These are phyloP conservation scores for Aurelia aurita complex sp. Pacific DNA, from an alignment of 30 jellyfish, hydroid and myxozoan genomes.

Conservation along the genomic window DNA sequence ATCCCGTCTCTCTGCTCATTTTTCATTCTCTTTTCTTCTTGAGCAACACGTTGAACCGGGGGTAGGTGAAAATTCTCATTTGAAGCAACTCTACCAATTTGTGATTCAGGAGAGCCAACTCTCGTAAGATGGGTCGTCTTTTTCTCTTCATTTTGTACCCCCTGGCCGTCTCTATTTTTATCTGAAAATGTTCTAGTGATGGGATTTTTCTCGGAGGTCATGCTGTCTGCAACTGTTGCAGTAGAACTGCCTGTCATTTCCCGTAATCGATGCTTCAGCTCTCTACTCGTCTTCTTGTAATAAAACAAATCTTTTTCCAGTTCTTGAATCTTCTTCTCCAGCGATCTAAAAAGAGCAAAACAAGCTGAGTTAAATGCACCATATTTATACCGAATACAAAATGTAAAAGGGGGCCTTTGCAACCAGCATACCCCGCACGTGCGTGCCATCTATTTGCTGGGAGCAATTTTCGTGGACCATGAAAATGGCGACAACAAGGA, in stretches of 20 bases:
- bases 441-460: too few species aligned
- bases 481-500: too few species aligned
- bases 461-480: too few species aligned
- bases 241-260: slow-evolving; percentile 55
- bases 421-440: too few species aligned
- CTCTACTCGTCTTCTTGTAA: slow-evolving; percentile 82
- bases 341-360: slow-evolving; percentile 25
- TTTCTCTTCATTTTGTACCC: slow-evolving; percentile 24
- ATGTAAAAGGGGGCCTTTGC: too few species aligned
- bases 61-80: slow-evolving; percentile 64
- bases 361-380: too few species aligned
- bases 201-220: slow-evolving; percentile 30
- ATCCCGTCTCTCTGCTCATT: slow-evolving; percentile 40
- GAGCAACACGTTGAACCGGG: slow-evolving; percentile 54
- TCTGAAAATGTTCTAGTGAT: slow-evolving; percentile 37
- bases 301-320: slow-evolving; percentile 91
- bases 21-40: slow-evolving; percentile 51
- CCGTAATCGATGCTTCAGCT: slow-evolving; percentile 67
- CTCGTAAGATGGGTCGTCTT: slow-evolving; percentile 5
- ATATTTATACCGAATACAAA: too few species aligned
- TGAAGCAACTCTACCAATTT: background rate
- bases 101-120: slow-evolving; percentile 52
- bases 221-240: slow-evolving; percentile 34
- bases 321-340: slow-evolving; percentile 70
- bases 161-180: slow-evolving; percentile 15